Conservation (phyloP, 2,113 vertebrate genomes). For the Danionella cerebrum region DNA sequence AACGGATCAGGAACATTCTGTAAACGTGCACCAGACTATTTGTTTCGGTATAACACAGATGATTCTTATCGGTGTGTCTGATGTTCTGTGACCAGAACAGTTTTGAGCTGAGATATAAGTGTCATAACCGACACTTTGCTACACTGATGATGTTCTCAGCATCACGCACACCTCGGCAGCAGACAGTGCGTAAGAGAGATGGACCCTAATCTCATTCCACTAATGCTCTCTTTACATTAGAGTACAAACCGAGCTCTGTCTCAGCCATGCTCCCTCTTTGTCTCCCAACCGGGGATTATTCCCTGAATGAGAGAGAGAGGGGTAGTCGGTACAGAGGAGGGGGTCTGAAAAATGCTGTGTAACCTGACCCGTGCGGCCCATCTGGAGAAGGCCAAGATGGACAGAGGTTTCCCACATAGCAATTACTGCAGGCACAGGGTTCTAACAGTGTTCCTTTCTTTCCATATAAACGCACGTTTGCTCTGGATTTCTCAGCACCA, state of each 20-base stretch:
- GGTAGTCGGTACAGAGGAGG: constrained; percentile 3
- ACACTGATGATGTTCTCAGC: background rate
- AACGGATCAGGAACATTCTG: too few relatives aligned
- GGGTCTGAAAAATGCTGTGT: constrained; percentile 63
- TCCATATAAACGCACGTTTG: background rate
- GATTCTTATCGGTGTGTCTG: too few relatives aligned
- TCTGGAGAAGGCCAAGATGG: constrained; percentile 64
- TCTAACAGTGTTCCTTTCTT: constrained; percentile 28
- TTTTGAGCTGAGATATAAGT: too few relatives aligned
- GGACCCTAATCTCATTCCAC: constrained; percentile 62
- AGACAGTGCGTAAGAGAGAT: constrained; percentile 57
- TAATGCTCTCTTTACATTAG: constrained; percentile 63
- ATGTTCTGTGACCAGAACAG: too few relatives aligned
- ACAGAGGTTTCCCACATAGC: constrained; percentile 67
- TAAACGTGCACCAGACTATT: too few relatives aligned
- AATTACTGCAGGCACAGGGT: constrained; percentile 53
- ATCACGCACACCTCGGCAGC: constrained; percentile 34
- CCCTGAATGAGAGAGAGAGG: constrained; percentile 1
- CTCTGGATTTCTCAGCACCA: too few relatives aligned
- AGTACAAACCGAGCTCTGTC: constrained; percentile 57
- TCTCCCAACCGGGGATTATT: constrained; percentile 12
- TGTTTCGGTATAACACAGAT: too few relatives aligned
- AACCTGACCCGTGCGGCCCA: constrained; percentile 62
- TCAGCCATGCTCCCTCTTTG: constrained; percentile 27
- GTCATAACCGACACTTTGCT: constrained; percentile 48